phyloP scores from a whole-genome alignment of 2,113 vertebrate genomes.

The Oncorhynchus kisutch region DNA sequence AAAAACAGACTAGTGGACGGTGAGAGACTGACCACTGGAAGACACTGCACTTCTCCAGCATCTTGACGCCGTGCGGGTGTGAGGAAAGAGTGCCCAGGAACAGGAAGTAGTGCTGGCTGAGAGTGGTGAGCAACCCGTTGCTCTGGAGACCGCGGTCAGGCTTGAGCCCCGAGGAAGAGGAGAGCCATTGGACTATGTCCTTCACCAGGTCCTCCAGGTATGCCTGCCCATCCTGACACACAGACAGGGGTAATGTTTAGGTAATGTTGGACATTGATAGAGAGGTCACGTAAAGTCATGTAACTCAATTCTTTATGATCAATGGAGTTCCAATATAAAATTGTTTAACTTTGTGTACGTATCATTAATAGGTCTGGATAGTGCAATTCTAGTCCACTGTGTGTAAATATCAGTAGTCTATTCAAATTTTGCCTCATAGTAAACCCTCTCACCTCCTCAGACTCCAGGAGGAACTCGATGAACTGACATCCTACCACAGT shows the following conservation, averaged over 20 bases:
- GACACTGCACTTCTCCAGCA: slow-evolving; percentile 85
- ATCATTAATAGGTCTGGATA: background rate
- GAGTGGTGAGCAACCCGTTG: slow-evolving; percentile 82
- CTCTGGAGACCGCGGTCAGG: slow-evolving; percentile 83
- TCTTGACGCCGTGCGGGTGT: slow-evolving; percentile 83
- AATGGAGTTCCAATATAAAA: background rate
- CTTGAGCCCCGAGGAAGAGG: slow-evolving; percentile 77
- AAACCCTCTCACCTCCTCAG: slow-evolving; percentile 77
- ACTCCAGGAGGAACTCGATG: slow-evolving; percentile 83
- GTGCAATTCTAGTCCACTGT: background rate
- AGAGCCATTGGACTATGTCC: slow-evolving; percentile 84
- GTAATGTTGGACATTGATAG: too few species aligned
- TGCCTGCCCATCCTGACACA: slow-evolving; percentile 78
- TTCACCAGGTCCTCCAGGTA: slow-evolving; percentile 86
- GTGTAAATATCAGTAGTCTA: background rate
- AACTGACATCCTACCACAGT: slow-evolving; percentile 85
- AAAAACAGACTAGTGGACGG: background rate
- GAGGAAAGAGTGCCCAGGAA: slow-evolving; percentile 85
- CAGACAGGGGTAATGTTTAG: too few species aligned
- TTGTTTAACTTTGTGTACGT: background rate
- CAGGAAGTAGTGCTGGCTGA: slow-evolving; percentile 87
- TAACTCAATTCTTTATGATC: background rate
- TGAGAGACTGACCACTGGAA: slow-evolving; percentile 80
- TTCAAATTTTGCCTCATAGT: too few species aligned
- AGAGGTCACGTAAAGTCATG: too few species aligned